A percentile compares a stretch with the other conserved stretches of the same genome.
These are phyloP conservation scores for Aspidiotus destructor DNA, from an alignment of 2,888 invertebrate species.

Conservation along the genomic window DNA sequence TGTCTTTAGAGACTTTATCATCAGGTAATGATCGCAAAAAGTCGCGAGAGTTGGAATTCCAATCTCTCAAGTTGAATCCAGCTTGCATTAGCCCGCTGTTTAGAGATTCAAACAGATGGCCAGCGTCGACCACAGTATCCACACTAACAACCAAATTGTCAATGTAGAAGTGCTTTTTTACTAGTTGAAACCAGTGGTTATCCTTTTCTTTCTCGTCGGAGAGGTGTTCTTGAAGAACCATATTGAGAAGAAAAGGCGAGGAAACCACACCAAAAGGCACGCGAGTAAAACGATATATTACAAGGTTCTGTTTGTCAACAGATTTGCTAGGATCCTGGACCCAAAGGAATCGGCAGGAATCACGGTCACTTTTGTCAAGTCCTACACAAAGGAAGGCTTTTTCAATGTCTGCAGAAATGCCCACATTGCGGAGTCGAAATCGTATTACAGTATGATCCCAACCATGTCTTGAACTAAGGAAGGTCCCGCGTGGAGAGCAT, in stretches of 20 bases:
- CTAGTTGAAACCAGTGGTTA: too few relatives aligned
- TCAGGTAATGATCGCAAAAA: not conserved
- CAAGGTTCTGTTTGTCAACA: not conserved
- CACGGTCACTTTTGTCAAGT: not conserved
- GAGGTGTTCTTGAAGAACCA: too few relatives aligned
- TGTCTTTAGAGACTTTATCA: not conserved
- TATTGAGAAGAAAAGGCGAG: not conserved
- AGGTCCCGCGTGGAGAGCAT: too few relatives aligned
- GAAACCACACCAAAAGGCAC: constrained; percentile 5
- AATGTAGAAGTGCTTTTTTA: too few relatives aligned
- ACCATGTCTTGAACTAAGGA: too few relatives aligned
- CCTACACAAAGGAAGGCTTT: constrained; percentile 1
- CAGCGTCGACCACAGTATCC: not conserved
- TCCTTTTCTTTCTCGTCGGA: too few relatives aligned
- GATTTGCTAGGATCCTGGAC: not conserved
- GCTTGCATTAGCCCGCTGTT: not conserved
- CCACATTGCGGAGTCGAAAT: too few relatives aligned
- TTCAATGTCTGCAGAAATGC: not conserved
- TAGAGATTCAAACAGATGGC: not conserved
- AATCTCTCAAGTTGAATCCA: constrained; percentile 3
- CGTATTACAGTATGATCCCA: too few relatives aligned
- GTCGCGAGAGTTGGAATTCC: not conserved
- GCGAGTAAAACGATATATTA: not conserved
- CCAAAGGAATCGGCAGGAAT: constrained; percentile 2
- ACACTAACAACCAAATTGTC: not conserved